phyloP scores from a whole-genome alignment of 1,140 invertebrate genomes.

The Nephila pilipes region DNA sequence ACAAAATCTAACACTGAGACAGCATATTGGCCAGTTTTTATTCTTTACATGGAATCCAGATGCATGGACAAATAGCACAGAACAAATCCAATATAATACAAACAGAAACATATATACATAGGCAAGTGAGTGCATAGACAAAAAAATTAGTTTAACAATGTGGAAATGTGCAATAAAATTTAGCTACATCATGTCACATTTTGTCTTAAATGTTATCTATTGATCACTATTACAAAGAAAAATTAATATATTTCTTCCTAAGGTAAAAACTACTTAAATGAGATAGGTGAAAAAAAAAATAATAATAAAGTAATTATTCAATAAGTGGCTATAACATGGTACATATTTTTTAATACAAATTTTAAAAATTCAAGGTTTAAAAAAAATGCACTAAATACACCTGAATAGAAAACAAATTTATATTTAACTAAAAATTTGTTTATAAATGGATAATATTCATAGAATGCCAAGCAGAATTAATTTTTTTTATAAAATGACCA shows the following conservation, averaged over 20 bases:
- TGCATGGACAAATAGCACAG: constrained; percentile 45
- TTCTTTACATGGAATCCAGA: constrained; percentile 74
- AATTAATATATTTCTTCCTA: not conserved
- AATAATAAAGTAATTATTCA: too few relatives aligned
- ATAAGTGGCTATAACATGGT: too few relatives aligned
- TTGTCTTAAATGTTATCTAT: not conserved
- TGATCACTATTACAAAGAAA: not conserved
- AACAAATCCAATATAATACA: constrained; percentile 72
- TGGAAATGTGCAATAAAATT: not conserved
- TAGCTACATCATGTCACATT: not conserved
- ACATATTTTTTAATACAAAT: too few relatives aligned
- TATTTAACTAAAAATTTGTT: too few relatives aligned
- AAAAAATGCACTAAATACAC: too few relatives aligned
- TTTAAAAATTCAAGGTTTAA: too few relatives aligned
- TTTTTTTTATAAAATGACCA: too few relatives aligned
- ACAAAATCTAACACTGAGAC: constrained; percentile 61
- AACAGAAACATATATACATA: constrained; percentile 72
- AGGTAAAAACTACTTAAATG: too few relatives aligned
- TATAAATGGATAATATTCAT: too few relatives aligned
- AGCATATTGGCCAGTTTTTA: constrained; percentile 60
- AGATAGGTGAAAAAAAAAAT: too few relatives aligned
- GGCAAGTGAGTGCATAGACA: constrained; percentile 52
- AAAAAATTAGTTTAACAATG: constrained; percentile 21
- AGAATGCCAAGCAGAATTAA: too few relatives aligned
- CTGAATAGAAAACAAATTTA: too few relatives aligned